These are phyloP conservation scores for Orycteropus afer DNA, from an alignment of 2,113 vertebrate species.

Conservation along the genomic window DNA sequence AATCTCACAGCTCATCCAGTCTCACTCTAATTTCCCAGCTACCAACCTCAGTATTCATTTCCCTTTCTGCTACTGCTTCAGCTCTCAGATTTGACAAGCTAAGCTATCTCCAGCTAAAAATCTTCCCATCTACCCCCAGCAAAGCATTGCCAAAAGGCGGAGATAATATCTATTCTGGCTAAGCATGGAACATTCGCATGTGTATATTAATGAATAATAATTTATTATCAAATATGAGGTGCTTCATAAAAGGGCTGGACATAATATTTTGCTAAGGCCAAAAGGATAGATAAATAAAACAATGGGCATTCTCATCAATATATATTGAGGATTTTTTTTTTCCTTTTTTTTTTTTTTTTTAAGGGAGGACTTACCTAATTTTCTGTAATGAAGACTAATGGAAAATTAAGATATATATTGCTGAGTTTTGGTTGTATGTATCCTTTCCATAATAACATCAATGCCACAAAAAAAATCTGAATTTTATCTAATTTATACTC, in stretches of 20 bases:
- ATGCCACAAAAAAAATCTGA: constrained; percentile 38
- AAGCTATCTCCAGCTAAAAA: not conserved
- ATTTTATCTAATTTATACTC: constrained; percentile 67
- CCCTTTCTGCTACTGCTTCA: not conserved
- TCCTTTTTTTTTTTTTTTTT: not conserved
- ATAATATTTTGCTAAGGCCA: not conserved
- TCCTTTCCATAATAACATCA: not conserved
- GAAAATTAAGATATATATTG: constrained; percentile 28
- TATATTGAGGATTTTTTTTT: not conserved
- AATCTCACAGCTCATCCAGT: constrained; percentile 46
- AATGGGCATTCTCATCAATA: not conserved
- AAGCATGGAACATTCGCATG: not conserved
- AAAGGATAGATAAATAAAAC: not conserved
- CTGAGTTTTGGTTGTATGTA: not conserved
- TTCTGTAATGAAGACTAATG: not conserved
- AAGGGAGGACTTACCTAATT: not conserved
- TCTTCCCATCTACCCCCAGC: not conserved
- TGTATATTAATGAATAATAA: no score
- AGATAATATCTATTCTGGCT: not conserved
- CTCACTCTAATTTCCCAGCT: constrained; percentile 19
- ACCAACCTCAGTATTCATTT: constrained; percentile 34
- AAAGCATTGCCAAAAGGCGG: not conserved
- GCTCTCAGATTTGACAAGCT: constrained; percentile 15
- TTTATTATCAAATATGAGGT: not conserved
- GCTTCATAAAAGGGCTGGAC: not conserved